Evolutionary conservation across 2,888 invertebrate genomes (phyloP), one percentile per base, ranked within the genome.

Genomic region (Cryptocheilus praepositus): DNA sequence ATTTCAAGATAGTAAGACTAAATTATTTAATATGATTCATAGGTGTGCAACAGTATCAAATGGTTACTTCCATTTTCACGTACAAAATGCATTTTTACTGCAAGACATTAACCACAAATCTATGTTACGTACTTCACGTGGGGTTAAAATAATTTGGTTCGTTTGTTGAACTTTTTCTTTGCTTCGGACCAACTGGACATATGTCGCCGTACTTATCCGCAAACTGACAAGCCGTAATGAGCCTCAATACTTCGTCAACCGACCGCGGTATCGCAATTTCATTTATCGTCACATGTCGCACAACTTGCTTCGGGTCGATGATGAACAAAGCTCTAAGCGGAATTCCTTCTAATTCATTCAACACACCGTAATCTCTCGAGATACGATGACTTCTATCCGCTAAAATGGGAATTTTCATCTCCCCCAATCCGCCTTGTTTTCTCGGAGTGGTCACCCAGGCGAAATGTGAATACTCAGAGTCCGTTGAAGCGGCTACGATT

Each of bases 181-280:
- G 63, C 15, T 63, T 64, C n/a, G 77, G 71, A 11, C 75, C 77
- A 16, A 61, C 62, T 0, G 83, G 78, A 55, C 82, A 79, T n/a
- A 73, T 56, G 46, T 97, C 96, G 3, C 98, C 98, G 86, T 95
- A 92, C 86, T 94, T 93, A 89, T 98, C 98, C 7, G 96, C 96
- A 90, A 92, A 98, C 90, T 98, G 96, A 93, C 98, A 98, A 44
- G 97, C 98, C 85, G 98, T 97, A 15, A 98, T 95, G 67, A 98
- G 90, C 54, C 98, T 92, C 49, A 98, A 91, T 0, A 96, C 95
- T 89, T 98, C 98, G 79, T 98, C 98, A 0, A 98, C 97, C 0
- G 93, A 94, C 86, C 94, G 91, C 43, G 98, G 97, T 3, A 98
- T 97, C 0, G 98, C 97, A 86, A 98, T 91, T 89, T 98, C 98